Evolutionary conservation across 1,140 invertebrate genomes (phyloP).

Genomic region (Oppia nitens): DNA sequence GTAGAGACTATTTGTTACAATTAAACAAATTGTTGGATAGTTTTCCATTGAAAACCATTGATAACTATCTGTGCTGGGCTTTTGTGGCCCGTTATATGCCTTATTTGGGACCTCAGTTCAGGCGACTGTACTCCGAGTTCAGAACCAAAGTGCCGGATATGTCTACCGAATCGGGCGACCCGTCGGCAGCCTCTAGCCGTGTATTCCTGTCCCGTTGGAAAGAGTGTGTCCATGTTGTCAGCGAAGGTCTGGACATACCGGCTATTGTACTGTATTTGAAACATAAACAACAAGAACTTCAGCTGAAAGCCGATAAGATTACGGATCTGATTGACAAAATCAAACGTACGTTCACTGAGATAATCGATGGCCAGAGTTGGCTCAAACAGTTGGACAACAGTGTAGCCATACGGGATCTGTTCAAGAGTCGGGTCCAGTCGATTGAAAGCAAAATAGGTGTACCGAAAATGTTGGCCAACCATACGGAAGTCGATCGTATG

Average conservation of each 20-base stretch:
- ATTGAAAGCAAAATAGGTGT: constrained; percentile 36
- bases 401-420: constrained; percentile 1
- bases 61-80: constrained; percentile 40
- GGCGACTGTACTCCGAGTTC: constrained; percentile 31
- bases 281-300: constrained; percentile 30
- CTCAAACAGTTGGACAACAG: constrained; percentile 39
- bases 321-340: constrained; percentile 40
- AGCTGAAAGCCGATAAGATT: constrained; percentile 33
- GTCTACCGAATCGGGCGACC: neutral
- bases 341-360: constrained; percentile 38
- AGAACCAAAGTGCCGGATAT: constrained; percentile 25
- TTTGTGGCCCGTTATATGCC: constrained; percentile 36
- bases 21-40: constrained; percentile 12
- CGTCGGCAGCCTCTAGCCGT: constrained; percentile 17
- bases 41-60: constrained; percentile 27
- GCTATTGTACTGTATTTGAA: constrained; percentile 36
- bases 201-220: constrained; percentile 33
- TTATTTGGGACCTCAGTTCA: constrained; percentile 35
- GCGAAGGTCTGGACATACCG: constrained; percentile 38
- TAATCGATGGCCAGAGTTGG: constrained; percentile 42
- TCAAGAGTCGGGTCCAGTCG: constrained; percentile 30
- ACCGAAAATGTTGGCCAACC: constrained; percentile 38
- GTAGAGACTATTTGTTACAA: constrained; percentile 8
- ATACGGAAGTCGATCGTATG: constrained; percentile 32
- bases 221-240: constrained; percentile 37